Evolutionary conservation across 2,113 vertebrate genomes (phyloP).

Genomic region (Ceuthmochares aereus): DNA sequence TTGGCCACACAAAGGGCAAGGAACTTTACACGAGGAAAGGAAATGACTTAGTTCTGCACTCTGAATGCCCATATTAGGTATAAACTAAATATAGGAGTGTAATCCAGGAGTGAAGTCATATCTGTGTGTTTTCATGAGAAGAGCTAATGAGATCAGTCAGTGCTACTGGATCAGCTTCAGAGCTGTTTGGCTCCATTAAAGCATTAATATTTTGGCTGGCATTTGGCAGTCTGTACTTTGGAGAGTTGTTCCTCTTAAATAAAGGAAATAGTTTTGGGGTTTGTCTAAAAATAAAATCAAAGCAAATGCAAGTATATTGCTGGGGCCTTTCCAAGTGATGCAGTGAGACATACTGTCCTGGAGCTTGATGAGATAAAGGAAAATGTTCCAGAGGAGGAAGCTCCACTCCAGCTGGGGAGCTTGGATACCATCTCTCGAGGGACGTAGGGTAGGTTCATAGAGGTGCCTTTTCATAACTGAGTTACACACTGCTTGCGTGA

Average conservation of each 20-base stretch:
- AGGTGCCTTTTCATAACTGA: neutral
- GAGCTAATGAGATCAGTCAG: conserved; percentile 66
- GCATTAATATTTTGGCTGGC: neutral
- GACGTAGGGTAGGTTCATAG: neutral
- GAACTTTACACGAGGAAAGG: conserved; percentile 72
- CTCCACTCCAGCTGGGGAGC: neutral
- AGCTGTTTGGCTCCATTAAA: conserved; percentile 32
- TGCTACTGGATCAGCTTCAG: conserved; percentile 51
- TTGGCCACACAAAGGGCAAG: conserved; percentile 77
- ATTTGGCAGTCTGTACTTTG: neutral
- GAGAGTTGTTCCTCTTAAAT: conserved; percentile 2
- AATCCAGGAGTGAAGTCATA: conserved; percentile 80
- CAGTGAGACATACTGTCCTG: neutral
- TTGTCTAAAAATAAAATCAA: conserved; percentile 26
- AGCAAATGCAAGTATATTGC: neutral
- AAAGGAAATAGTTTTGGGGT: conserved; percentile 4
- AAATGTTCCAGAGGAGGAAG: neutral
- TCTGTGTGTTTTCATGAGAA: conserved; percentile 66
- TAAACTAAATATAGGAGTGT: conserved; percentile 81
- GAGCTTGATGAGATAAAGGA: neutral
- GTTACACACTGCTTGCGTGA: neutral
- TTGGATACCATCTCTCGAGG: neutral
- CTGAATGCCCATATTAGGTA: conserved; percentile 81
- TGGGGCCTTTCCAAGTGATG: neutral
- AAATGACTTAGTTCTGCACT: conserved; percentile 70